Percentiles rank a stretch among this genome's conserved stretches.
Conservation (phyloP, 2,113 vertebrate genomes). For the Lagopus muta region DNA sequence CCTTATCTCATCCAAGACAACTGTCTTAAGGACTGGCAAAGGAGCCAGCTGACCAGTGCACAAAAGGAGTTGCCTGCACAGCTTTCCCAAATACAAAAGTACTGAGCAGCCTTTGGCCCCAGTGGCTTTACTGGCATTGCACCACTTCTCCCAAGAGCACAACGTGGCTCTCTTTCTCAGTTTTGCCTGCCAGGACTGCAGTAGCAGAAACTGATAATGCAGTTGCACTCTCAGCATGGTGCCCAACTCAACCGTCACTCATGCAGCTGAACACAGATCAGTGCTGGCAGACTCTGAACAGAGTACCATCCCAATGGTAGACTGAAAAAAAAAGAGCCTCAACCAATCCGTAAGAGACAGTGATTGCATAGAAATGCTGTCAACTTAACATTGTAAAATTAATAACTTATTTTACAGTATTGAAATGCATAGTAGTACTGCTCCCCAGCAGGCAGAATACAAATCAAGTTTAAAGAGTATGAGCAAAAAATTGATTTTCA, state of each 20-base stretch:
- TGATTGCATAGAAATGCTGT: not conserved
- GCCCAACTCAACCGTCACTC: not conserved
- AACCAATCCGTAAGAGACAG: not conserved
- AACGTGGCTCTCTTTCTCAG: not conserved
- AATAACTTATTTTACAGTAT: slow-evolving; percentile 23
- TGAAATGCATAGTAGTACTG: slow-evolving; percentile 8
- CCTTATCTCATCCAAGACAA: not conserved
- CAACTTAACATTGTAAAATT: slow-evolving; percentile 18
- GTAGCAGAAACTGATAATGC: not conserved
- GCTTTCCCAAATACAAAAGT: not conserved
- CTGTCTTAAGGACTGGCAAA: not conserved
- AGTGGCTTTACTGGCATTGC: not conserved
- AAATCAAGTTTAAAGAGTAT: slow-evolving; percentile 27
- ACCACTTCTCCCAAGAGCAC: not conserved
- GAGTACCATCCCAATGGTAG: not conserved
- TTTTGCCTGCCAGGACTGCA: not conserved
- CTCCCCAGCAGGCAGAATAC: not conserved
- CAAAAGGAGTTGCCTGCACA: not conserved
- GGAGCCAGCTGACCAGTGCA: not conserved
- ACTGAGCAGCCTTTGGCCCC: not conserved
- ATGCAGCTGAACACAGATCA: not conserved
- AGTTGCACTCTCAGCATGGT: not conserved
- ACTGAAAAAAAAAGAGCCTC: not conserved
- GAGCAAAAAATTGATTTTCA: slow-evolving; percentile 27
- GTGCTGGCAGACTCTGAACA: not conserved